Percentiles rank a stretch among this genome's conserved stretches.
Evolutionary conservation across 2,888 invertebrate species (phyloP).

Genomic region (Hesperia comma): DNA sequence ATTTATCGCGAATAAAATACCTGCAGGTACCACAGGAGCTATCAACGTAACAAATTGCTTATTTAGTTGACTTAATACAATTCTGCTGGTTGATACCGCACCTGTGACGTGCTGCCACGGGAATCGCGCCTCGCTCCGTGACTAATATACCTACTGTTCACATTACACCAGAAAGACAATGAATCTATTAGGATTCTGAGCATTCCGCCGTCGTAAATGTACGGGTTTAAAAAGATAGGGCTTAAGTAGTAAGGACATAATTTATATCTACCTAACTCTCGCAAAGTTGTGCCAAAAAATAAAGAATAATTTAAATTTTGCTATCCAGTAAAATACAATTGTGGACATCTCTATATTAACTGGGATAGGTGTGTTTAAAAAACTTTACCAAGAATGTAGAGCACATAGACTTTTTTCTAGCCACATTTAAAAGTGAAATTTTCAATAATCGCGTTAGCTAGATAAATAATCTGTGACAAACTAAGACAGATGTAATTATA

Average conservation of each 20-base stretch:
- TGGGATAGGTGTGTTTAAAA: too few relatives aligned
- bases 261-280: too few relatives aligned
- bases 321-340: too few relatives aligned
- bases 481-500: too few relatives aligned
- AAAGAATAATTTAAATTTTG: too few relatives aligned
- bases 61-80: conserved; percentile 20
- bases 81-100: conserved; percentile 21
- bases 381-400: too few relatives aligned
- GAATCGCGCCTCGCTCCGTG: conserved; percentile 22
- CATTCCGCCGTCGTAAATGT: conserved; percentile 44
- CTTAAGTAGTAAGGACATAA: background rate
- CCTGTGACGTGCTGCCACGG: conserved; percentile 27
- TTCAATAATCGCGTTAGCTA: too few relatives aligned
- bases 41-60: conserved; percentile 28
- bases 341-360: too few relatives aligned
- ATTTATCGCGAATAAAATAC: conserved; percentile 10
- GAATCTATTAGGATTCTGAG: conserved; percentile 72
- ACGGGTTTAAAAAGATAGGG: background rate
- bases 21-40: conserved; percentile 10
- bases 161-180: conserved; percentile 56
- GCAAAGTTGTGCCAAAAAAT: too few relatives aligned
- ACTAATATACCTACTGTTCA: conserved; percentile 45
- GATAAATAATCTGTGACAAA: too few relatives aligned
- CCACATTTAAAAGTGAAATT: too few relatives aligned
- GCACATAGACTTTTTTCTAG: too few relatives aligned